Conservation (phyloP, 2,888 invertebrate species). For the Lacanobia oleracea region DNA sequence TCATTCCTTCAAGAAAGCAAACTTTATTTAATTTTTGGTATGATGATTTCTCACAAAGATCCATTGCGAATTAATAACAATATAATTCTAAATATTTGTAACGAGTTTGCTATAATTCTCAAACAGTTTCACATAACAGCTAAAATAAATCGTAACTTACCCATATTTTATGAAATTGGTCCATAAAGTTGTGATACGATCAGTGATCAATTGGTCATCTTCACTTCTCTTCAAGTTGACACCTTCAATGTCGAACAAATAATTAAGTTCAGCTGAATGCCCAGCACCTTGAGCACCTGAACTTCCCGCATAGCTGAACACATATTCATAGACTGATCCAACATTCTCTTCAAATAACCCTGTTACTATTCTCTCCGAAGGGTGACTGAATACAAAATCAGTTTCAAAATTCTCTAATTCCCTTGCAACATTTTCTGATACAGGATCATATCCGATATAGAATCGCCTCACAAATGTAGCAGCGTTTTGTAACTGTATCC, state of each 20-base stretch:
- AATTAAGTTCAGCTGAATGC: conserved; percentile 80
- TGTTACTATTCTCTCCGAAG: conserved; percentile 78
- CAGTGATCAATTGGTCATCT: conserved; percentile 74
- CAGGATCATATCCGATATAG: conserved; percentile 82
- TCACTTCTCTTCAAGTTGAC: conserved; percentile 63
- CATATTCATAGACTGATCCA: conserved; percentile 80
- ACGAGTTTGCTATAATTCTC: neutral
- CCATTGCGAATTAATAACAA: neutral
- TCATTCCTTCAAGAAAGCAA: neutral
- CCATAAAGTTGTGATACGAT: conserved; percentile 82
- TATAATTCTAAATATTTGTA: neutral
- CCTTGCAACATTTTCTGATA: conserved; percentile 71
- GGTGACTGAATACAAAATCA: conserved; percentile 82
- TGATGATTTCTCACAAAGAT: neutral
- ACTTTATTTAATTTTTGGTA: neutral
- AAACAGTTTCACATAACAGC: neutral
- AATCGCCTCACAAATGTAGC: conserved; percentile 78
- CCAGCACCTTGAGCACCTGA: conserved; percentile 71
- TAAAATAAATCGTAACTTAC: conserved; percentile 69
- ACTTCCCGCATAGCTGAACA: conserved; percentile 80
- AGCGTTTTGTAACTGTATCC: conserved; percentile 71
- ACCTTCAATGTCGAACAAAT: conserved; percentile 75
- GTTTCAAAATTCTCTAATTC: conserved; percentile 81
- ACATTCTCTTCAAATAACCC: conserved; percentile 79
- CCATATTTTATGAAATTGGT: conserved; percentile 85